A percentile compares a stretch with the other conserved stretches of the same genome.
These are phyloP conservation scores for Drosophila borealis DNA, from an alignment of 2,888 invertebrate genomes.

Conservation along the genomic window DNA sequence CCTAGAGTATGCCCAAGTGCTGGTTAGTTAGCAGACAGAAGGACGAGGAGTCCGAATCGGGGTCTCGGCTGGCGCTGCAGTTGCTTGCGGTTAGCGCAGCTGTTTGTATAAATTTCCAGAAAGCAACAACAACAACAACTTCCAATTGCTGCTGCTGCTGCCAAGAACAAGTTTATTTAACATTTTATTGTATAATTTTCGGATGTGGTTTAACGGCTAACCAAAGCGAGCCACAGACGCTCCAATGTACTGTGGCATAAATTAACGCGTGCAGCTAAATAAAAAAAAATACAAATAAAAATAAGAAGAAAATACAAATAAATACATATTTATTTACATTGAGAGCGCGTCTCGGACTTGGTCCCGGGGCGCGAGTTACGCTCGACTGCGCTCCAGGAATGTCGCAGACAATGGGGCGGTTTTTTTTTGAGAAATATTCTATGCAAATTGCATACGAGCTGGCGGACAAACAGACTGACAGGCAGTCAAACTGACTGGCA, in stretches of 20 bases:
- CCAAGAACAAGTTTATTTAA: conserved; percentile 68
- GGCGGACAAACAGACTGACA: neutral
- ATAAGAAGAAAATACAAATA: conserved; percentile 59
- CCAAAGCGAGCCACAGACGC: conserved; percentile 41
- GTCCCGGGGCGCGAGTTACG: conserved; percentile 38
- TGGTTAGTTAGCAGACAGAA: conserved; percentile 7
- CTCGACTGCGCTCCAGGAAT: conserved; percentile 65
- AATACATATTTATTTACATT: conserved; percentile 74
- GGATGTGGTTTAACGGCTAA: conserved; percentile 68
- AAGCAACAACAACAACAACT: conserved; percentile 33
- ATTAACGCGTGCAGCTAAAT: conserved; percentile 79
- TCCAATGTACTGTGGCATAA: conserved; percentile 57
- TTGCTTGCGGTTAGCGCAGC: conserved; percentile 69
- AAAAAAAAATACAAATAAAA: conserved; percentile 69
- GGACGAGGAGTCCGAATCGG: conserved; percentile 30
- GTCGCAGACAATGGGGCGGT: conserved; percentile 75
- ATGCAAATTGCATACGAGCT: conserved; percentile 61
- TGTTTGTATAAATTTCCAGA: conserved; percentile 72
- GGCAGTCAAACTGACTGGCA: conserved; percentile 1
- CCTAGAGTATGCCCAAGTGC: conserved; percentile 6
- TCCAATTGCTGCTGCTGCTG: conserved; percentile 27
- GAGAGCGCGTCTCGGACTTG: conserved; percentile 31
- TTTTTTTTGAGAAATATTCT: conserved; percentile 58
- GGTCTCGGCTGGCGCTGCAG: conserved; percentile 60
- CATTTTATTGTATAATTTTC: conserved; percentile 79